These are phyloP conservation scores for Zapornia atra DNA, from an alignment of 2,113 vertebrate species.

Conservation along the genomic window DNA sequence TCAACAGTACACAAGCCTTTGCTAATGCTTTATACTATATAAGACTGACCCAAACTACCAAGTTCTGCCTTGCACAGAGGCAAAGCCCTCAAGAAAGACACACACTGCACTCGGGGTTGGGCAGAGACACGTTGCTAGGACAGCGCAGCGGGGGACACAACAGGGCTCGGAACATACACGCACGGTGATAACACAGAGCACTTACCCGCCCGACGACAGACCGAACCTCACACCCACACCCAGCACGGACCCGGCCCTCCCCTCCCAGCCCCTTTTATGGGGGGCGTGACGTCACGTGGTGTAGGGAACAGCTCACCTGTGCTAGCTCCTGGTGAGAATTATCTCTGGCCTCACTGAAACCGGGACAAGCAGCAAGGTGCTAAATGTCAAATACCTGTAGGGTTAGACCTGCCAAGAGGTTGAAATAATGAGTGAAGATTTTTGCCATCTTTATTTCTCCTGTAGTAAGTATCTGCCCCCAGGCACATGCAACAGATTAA, in stretches of 20 bases:
- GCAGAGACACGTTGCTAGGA: too few species aligned
- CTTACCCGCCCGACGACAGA: too few species aligned
- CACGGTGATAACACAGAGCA: too few species aligned
- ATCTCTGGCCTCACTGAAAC: too few species aligned
- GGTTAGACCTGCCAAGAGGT: background rate
- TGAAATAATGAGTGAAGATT: background rate
- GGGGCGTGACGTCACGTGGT: too few species aligned
- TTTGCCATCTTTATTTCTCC: background rate
- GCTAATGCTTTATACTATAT: background rate
- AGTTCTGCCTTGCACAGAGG: background rate
- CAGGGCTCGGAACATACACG: too few species aligned
- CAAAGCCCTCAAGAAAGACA: background rate
- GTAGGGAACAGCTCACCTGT: too few species aligned
- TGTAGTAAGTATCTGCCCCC: background rate
- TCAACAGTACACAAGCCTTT: background rate
- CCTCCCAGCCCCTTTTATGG: too few species aligned
- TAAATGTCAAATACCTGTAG: background rate
- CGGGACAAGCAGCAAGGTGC: background rate
- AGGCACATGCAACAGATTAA: background rate
- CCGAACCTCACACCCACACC: too few species aligned
- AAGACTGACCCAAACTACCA: background rate
- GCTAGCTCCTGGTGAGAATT: too few species aligned
- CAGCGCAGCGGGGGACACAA: too few species aligned
- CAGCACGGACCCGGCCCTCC: too few species aligned
- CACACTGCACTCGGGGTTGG: background rate